phyloP scores from a whole-genome alignment of 2,888 invertebrate species.

The Drosophila monieri region DNA sequence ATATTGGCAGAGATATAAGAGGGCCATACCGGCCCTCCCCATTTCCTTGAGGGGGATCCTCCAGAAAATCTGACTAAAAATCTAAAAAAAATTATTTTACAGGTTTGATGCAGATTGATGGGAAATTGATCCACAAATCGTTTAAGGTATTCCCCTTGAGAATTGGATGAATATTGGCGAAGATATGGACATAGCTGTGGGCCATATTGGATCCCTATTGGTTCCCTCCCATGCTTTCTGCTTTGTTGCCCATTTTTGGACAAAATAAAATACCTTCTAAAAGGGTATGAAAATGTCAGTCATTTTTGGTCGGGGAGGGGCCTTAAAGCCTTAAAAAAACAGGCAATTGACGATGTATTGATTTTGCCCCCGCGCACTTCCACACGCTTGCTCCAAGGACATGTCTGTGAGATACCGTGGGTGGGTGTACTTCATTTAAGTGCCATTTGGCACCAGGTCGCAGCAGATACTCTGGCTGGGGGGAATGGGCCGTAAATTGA shows the following conservation, averaged over 20 bases:
- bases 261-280: background rate
- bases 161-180: background rate
- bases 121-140: background rate
- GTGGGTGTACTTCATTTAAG: constrained; percentile 53
- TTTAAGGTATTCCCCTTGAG: background rate
- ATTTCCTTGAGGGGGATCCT: too few relatives aligned
- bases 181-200: background rate
- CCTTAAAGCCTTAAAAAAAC: constrained; percentile 63
- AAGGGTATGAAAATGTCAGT: constrained; percentile 54
- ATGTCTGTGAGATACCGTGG: constrained; percentile 2
- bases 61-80: background rate
- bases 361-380: constrained; percentile 34
- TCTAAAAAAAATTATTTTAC: background rate
- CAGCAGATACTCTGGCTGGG: constrained; percentile 6
- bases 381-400: constrained; percentile 1
- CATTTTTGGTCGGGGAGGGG: constrained; percentile 40
- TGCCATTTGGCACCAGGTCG: constrained; percentile 41
- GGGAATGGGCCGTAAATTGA: constrained; percentile 39
- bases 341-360: constrained; percentile 53
- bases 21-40: too few relatives aligned
- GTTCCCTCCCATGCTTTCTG: too few relatives aligned
- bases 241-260: background rate
- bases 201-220: too few relatives aligned
- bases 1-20: background rate
- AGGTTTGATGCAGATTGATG: background rate